Base-by-base conservation (phyloP, 2,888 invertebrate species). In the Meganola albula region DNA sequence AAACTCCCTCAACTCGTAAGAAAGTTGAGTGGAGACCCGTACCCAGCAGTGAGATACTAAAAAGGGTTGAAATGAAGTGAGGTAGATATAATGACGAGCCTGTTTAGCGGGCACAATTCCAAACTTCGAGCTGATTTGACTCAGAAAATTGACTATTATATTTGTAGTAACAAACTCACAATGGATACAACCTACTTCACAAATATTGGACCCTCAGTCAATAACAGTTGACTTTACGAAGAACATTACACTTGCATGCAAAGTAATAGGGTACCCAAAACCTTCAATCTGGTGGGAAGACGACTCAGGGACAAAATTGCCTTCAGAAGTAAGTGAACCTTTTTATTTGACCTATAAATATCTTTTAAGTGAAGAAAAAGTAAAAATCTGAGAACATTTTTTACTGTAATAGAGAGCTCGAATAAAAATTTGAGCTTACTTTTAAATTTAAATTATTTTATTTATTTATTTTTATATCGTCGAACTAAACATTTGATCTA, bases 231-330 rank as follows among this genome's bases (percentile, higher is more conserved):
- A 75, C 1, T 80, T 55, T 30, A 66, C 55, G 1, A 37, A 41
- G 5, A 62, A 52, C n/a, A 35, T 60, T 3, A 71, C 58, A 1
- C 10, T 71, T 1, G 70, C 64, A 1, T 78, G 79, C 31, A 78
- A 67, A 58, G 66, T 78, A 0, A 48, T 35, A 1, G 73, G 64
- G 2, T 65, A 63, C 23, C 78, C 79, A 0, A 54, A 50, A 27
- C 77, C 82, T 1, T 49, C 34, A 1, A 68, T 80, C 10, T 53
- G 48, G 34, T 83, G 79, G 80, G 58, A 65, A 38, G 61, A 71
- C 16, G 49, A 54, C 0, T 23, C 35, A 1, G 63, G 53, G 3
- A 8, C 6, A 1, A 14, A 1, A 1, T 37, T 53, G 2, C 16
- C 47, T 1, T 43, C 58, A 11, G 63, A 64, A 37, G 53, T 48